Evolutionary conservation across 2,797 vertebrate genomes (phyloP), one percentile per base, ranked within the genome.

Genomic region (Urocyon cinereoargenteus): DNA sequence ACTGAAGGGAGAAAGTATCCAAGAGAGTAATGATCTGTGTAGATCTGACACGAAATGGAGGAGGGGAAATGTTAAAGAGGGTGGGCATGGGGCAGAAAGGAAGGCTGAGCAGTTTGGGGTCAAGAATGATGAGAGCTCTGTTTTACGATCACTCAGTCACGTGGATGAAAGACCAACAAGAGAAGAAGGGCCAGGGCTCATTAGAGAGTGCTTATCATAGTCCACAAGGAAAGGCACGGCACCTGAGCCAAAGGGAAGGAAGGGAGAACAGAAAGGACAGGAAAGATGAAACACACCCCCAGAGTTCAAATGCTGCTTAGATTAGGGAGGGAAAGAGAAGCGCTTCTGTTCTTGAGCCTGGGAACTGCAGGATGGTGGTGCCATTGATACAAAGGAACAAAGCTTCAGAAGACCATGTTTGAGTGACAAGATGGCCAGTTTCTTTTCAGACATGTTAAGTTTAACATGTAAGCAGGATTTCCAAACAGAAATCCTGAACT

Each of bases 361-460:
- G 36, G 45, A 81, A 64, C 6, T 34, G 61, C 13, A 28, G 8
- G 14, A 31, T 3, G 5, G 31, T n/a, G 40, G 55, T 5, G 18
- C 10, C 79, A 82, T 26, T 26, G 59, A 62, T 9, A 36, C 10
- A 62, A 40, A 88, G 3, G 31, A 57, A 36, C 6, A 26, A 36
- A 93, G 86, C 40, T 45, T 45, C 62, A 61, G 73, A 93, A 96
- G 40, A 24, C 78, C 36, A 26, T 1, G 36, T 13, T 6, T 59
- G 21, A 28, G 55, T 36, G 24, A 89, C 40, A 81, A 88, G 61
- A 66, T 10, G 19, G 53, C 45, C 59, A 49, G n/a, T 84, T 77
- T 87, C 51, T 81, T 59, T 88, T 90, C 89, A 81, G 84, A 34
- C 6, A 62, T 34, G 31, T 61, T 83, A 86, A 61, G 57, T 34